Conservation (phyloP, 2,113 vertebrate species). For the Entomyzon cyanotis region DNA sequence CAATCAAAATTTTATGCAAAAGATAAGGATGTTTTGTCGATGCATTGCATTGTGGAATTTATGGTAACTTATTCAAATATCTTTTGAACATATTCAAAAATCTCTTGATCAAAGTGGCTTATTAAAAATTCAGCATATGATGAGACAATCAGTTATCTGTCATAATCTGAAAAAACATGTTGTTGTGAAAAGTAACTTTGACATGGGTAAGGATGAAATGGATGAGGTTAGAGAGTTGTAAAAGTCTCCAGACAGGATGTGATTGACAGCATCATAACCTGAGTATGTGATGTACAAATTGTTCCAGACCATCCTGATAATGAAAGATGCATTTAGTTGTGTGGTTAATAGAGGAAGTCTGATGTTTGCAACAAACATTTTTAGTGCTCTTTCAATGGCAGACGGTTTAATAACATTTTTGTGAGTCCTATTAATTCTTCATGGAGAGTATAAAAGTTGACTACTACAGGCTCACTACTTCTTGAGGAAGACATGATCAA, state of each 20-base stretch:
- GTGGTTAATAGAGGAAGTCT: not conserved
- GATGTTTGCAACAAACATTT: not conserved
- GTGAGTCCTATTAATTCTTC: not conserved
- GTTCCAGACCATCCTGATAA: not conserved
- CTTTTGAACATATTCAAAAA: not conserved
- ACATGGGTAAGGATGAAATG: not conserved
- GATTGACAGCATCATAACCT: not conserved
- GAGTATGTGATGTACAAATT: not conserved
- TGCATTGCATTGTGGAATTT: rapidly evolving
- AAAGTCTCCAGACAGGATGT: not conserved
- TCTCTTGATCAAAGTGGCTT: not conserved
- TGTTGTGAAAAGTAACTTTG: not conserved
- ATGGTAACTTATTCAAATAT: not conserved
- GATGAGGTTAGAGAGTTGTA: not conserved
- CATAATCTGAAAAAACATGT: not conserved
- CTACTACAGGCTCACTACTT: not conserved
- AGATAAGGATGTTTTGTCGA: not conserved
- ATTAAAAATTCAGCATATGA: not conserved
- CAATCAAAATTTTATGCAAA: not conserved
- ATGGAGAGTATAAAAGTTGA: not conserved
- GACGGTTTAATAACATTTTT: not conserved
- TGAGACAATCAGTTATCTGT: not conserved
- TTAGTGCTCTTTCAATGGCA: not conserved
- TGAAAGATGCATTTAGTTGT: not conserved
- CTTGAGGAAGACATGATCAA: not conserved